Conservation (phyloP, 2,797 vertebrate genomes). For the Sarcophilus harrisii region DNA sequence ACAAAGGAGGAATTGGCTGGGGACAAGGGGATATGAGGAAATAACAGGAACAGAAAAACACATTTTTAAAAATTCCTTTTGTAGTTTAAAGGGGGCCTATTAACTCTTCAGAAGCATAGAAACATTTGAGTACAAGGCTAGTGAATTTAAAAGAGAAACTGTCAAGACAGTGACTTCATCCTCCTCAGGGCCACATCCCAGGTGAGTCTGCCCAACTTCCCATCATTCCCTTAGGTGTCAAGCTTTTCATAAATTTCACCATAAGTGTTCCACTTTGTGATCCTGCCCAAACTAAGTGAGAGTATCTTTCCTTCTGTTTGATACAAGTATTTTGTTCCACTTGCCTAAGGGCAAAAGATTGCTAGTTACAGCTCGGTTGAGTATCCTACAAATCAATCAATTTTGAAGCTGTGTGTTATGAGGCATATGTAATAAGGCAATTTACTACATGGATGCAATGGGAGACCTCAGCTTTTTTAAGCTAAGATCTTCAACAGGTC, state of each 20-base stretch:
- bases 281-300: not conserved
- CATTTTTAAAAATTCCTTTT: not conserved
- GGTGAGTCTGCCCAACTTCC: not conserved
- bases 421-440: not conserved
- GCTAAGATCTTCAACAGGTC: too few species aligned
- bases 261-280: not conserved
- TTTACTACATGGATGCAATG: not conserved
- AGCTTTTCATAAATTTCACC: not conserved
- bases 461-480: too few species aligned
- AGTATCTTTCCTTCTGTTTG: not conserved
- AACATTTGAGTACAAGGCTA: not conserved
- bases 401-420: not conserved
- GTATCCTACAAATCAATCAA: not conserved
- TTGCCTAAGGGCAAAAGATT: not conserved
- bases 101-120: not conserved
- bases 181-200: not conserved
- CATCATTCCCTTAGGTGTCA: not conserved
- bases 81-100: not conserved
- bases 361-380: not conserved
- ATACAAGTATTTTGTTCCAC: not conserved
- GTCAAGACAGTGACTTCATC: not conserved
- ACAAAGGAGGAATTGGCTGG: not conserved
- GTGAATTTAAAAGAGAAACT: not conserved
- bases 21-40: not conserved
- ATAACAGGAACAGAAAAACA: not conserved